Evolutionary conservation across 2,797 vertebrate genomes (phyloP).

Genomic region (Cygnus olor): DNA sequence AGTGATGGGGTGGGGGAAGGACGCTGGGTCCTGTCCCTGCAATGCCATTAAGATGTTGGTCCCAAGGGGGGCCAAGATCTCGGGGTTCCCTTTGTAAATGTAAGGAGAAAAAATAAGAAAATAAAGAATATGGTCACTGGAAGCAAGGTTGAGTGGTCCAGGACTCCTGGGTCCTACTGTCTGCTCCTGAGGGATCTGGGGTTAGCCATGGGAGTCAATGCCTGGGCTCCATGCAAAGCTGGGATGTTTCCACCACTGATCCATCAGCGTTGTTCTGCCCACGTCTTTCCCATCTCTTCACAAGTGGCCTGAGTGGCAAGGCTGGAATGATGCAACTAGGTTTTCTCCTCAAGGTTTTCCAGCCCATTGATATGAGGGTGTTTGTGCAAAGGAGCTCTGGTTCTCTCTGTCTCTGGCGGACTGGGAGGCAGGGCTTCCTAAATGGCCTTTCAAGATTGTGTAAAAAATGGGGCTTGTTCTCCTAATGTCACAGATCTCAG

Average conservation of each 20-base stretch:
- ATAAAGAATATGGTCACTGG: background rate
- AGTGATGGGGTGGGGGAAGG: too few species aligned
- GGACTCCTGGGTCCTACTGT: background rate
- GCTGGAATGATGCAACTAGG: background rate
- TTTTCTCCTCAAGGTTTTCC: background rate
- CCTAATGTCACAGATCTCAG: background rate
- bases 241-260: background rate
- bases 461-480: background rate
- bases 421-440: background rate
- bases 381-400: background rate
- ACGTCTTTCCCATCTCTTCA: rapidly evolving
- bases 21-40: background rate
- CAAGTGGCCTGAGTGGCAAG: background rate
- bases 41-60: background rate
- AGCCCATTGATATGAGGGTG: rapidly evolving
- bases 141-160: background rate
- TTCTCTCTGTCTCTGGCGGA: background rate
- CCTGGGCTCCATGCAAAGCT: background rate
- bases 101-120: background rate
- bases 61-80: background rate
- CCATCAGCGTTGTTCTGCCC: rapidly evolving
- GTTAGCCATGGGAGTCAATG: background rate
- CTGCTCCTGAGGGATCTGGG: background rate
- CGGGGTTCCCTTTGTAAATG: background rate
- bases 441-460: background rate